These are phyloP conservation scores for Mergus octosetaceus DNA, from an alignment of 2,797 vertebrate genomes.

Conservation along the genomic window DNA sequence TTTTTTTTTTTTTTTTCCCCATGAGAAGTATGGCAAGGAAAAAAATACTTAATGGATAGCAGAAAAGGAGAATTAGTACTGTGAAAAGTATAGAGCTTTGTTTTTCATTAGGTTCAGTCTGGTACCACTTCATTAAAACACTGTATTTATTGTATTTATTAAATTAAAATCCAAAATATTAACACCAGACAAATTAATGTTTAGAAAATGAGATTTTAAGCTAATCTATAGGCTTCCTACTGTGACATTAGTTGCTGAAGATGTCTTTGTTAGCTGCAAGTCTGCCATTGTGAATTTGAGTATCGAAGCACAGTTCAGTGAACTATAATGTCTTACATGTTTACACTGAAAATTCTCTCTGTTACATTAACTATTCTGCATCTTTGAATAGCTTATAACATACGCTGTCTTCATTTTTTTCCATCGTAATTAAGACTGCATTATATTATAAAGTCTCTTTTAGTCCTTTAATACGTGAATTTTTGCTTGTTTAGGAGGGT, in stretches of 20 bases:
- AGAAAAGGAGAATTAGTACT: background rate
- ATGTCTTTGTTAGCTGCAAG: background rate
- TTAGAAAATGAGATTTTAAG: background rate
- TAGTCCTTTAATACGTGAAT: slow-evolving; percentile 16
- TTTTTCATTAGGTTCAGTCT: background rate
- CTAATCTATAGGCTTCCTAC: background rate
- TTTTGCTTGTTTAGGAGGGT: slow-evolving; percentile 29
- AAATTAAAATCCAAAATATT: background rate
- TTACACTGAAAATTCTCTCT: slow-evolving; percentile 4
- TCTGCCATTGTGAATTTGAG: background rate
- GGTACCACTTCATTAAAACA: background rate
- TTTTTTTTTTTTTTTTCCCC: background rate
- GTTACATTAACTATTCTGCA: background rate
- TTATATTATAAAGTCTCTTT: background rate
- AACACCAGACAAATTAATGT: background rate
- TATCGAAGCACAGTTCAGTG: background rate
- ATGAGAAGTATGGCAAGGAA: background rate
- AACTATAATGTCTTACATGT: background rate
- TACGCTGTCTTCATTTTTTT: background rate
- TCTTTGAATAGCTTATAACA: background rate
- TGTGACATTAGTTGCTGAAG: background rate
- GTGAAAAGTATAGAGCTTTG: background rate
- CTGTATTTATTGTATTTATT: slow-evolving; percentile 12
- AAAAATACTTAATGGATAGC: background rate
- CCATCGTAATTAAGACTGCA: slow-evolving; percentile 1